phyloP scores from a whole-genome alignment of 64 coral and sea anemone species.

The Actinia equina region DNA sequence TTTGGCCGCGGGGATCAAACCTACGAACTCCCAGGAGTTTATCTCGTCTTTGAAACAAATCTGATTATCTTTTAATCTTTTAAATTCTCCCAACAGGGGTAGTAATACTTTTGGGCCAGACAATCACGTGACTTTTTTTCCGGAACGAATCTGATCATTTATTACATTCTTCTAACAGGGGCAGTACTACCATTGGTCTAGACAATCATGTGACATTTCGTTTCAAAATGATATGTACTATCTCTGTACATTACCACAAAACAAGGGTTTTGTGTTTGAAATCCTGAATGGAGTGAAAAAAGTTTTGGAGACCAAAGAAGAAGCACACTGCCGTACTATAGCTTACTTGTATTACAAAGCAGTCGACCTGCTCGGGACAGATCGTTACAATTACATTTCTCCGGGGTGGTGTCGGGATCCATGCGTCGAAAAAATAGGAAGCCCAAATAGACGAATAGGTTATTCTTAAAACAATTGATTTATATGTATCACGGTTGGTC shows the following conservation, averaged over 20 bases:
- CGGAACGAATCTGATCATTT: neutral
- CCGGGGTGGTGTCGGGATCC: neutral
- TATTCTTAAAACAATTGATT: neutral
- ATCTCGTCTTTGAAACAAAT: too few species aligned
- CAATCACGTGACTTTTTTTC: neutral
- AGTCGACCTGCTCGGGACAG: neutral
- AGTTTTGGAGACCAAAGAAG: neutral
- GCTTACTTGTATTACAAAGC: constrained; percentile 3
- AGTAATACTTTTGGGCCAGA: neutral
- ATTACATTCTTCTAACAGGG: neutral
- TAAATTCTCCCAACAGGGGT: neutral
- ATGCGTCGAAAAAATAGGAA: neutral
- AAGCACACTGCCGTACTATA: neutral
- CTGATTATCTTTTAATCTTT: neutral
- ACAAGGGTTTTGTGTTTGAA: neutral
- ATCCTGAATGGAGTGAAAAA: neutral
- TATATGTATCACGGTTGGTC: too few species aligned
- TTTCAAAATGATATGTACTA: constrained; percentile 9
- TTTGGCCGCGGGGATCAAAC: too few species aligned
- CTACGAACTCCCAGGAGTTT: too few species aligned
- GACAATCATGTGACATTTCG: neutral
- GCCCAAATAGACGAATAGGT: neutral
- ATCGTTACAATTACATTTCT: neutral
- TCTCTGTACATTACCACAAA: neutral
- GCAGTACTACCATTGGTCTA: neutral